Evolutionary conservation across 2,797 vertebrate species (phyloP), one percentile per base, ranked within the genome.

Genomic region (Protonibea diacanthus): DNA sequence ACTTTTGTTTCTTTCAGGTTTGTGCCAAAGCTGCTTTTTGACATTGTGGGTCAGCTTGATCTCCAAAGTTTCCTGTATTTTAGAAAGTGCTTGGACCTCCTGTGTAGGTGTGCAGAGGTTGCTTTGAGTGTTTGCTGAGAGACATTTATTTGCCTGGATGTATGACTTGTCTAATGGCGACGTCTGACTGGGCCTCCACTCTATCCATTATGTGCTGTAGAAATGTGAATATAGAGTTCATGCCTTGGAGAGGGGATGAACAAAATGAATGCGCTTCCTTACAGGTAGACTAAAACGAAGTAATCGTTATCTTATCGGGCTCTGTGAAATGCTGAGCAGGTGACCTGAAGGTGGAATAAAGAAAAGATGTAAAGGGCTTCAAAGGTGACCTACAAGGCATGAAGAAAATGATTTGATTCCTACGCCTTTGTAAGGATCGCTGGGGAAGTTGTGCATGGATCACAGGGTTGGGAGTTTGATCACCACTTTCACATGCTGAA

Each of bases 1-100:
- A 53, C 21, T 58, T 86, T 65, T 77, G 60, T 70, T 70, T 76
- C 44, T 27, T 60, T 14, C 42, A 14, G 42, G 64, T 76, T 76
- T 62, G 58, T 71, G 64, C 55, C 45, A 13, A 63, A 47, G 40
- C 27, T 52, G 21, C 17, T n/a, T 62, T 76, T 74, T 59, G 52
- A 73, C 57, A 45, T 23, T 25, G 14, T 4, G 61, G 70, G 71
- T 80, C 77, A 68, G 58, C 9, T 42, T 72, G 52, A 80, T 78
- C 71, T 69, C 25, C 6, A 38, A 38, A 9, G 33, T 9, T 68
- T 44, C 53, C 65, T 71, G 33, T 45, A 25, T 71, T 75, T 65
- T 51, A 33, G 5, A 64, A 70, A 55, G 23, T 45, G 7, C 45
- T 66, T 0, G 1, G 44, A 61, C 47, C 17, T 65, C 38, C 5